Conservation (phyloP, 1,140 invertebrate species). For the Heliconius melpomene region DNA sequence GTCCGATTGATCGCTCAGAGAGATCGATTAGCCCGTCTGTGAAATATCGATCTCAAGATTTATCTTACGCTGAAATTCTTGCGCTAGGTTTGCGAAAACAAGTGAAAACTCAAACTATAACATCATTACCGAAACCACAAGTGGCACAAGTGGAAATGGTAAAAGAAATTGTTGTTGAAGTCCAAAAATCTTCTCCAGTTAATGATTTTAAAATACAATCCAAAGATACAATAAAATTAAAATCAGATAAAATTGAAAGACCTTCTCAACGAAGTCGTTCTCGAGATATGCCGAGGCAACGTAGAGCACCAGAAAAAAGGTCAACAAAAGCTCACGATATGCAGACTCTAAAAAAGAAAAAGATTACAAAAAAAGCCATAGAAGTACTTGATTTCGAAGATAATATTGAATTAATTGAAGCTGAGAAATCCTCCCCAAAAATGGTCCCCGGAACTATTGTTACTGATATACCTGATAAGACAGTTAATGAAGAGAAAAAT, state of each 20-base stretch:
- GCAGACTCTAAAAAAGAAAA: slow-evolving; percentile 68
- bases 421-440: slow-evolving; percentile 31
- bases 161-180: slow-evolving; percentile 65
- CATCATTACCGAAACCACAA: slow-evolving; percentile 64
- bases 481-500: not conserved
- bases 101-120: slow-evolving; percentile 52
- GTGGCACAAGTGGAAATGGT: slow-evolving; percentile 68
- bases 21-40: slow-evolving; percentile 51
- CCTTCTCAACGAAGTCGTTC: slow-evolving; percentile 67
- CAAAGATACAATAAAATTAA: slow-evolving; percentile 54
- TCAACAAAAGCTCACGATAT: slow-evolving; percentile 58
- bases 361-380: slow-evolving; percentile 64
- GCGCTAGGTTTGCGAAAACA: slow-evolving; percentile 83
- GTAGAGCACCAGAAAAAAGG: slow-evolving; percentile 67
- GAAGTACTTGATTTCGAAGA: slow-evolving; percentile 75
- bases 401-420: slow-evolving; percentile 40
- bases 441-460: not conserved
- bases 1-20: slow-evolving; percentile 42
- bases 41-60: slow-evolving; percentile 65
- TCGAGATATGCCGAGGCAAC: slow-evolving; percentile 71
- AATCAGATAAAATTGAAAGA: slow-evolving; percentile 59
- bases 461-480: not conserved
- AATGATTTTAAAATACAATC: slow-evolving; percentile 50
- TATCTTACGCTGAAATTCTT: slow-evolving; percentile 88
- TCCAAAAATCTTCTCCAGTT: slow-evolving; percentile 52